Evolutionary conservation across 2,113 vertebrate genomes (phyloP).

Genomic region (Globicephala melas): DNA sequence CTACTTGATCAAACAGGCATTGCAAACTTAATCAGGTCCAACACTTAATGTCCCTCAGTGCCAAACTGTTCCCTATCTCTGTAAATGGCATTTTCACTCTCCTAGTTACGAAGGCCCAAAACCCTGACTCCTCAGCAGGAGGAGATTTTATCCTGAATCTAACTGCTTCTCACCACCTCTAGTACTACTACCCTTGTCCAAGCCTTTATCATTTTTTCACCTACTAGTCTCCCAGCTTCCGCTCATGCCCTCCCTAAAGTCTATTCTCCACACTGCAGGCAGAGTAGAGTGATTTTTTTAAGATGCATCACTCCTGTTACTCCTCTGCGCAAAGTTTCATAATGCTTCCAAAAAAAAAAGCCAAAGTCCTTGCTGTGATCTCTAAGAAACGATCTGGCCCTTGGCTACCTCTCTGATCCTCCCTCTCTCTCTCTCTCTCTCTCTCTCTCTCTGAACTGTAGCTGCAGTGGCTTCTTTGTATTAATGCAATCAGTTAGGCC

Average conservation of each 20-base stretch:
- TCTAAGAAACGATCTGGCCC: background rate
- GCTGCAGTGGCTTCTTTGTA: background rate
- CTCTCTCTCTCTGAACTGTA: background rate
- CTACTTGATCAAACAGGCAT: background rate
- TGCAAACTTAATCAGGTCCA: background rate
- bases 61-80: background rate
- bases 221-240: background rate
- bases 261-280: background rate
- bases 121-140: background rate
- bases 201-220: background rate
- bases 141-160: background rate
- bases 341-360: background rate
- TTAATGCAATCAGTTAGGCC: background rate
- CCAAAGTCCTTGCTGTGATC: background rate
- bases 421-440: background rate
- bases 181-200: background rate
- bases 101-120: background rate
- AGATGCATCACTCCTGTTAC: background rate
- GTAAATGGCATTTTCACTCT: background rate
- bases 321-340: conserved; percentile 21
- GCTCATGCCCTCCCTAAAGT: background rate
- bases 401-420: background rate
- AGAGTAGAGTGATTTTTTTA: background rate
- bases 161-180: background rate
- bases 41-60: background rate